These are phyloP conservation scores for Podilymbus podiceps DNA, from an alignment of 2,113 vertebrate species.

Conservation along the genomic window DNA sequence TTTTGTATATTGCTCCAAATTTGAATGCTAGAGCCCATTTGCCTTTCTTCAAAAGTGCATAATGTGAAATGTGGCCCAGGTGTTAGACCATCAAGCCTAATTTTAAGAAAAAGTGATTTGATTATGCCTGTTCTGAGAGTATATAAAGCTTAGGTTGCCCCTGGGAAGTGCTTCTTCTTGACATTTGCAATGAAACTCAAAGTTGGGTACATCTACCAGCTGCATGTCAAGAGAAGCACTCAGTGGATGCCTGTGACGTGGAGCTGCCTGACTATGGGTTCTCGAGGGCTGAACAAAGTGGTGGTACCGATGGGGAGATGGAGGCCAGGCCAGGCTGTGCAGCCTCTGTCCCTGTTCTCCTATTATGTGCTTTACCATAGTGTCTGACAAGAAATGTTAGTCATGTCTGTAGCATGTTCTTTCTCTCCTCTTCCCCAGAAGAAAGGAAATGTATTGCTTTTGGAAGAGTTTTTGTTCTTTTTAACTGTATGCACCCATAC, in stretches of 20 bases:
- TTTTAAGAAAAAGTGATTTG: slow-evolving; percentile 4
- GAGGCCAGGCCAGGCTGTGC: neutral
- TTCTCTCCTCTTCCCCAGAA: neutral
- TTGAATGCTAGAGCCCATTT: neutral
- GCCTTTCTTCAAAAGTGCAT: neutral
- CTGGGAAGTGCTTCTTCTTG: neutral
- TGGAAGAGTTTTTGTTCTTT: neutral
- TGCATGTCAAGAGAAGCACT: neutral
- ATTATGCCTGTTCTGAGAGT: neutral
- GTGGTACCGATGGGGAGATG: neutral
- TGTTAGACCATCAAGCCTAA: neutral
- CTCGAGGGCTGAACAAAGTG: neutral
- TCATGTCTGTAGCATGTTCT: neutral
- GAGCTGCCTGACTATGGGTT: neutral
- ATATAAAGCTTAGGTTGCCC: neutral
- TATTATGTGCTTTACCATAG: neutral
- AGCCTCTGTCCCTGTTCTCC: neutral
- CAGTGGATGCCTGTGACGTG: neutral
- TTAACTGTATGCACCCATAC: neutral
- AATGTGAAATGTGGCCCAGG: neutral
- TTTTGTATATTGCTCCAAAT: slow-evolving; percentile 20
- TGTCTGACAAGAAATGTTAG: neutral
- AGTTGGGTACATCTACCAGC: neutral
- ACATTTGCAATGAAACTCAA: neutral
- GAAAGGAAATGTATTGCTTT: neutral